phyloP scores from a whole-genome alignment of 2,113 vertebrate genomes.

The Nymphicus hollandicus region DNA sequence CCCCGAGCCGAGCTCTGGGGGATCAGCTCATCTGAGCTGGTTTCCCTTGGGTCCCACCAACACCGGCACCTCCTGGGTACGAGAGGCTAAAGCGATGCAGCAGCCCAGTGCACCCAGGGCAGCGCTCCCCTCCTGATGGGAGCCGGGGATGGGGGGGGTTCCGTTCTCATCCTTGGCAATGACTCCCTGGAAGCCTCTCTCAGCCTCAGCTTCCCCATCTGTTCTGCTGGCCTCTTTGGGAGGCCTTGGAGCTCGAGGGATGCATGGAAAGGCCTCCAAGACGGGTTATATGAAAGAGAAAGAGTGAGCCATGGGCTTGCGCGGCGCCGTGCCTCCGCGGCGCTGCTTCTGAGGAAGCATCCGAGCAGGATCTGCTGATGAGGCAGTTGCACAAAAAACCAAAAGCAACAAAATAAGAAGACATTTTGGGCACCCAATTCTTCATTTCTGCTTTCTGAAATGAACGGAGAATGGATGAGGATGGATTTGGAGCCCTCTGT shows the following conservation, averaged over 20 bases:
- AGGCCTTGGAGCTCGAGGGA: background rate
- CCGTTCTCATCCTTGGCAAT: background rate
- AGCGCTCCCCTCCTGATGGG: background rate
- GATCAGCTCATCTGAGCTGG: fast-evolving
- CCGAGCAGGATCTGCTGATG: background rate
- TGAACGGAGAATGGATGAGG: background rate
- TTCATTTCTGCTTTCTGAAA: background rate
- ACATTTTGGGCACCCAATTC: fast-evolving
- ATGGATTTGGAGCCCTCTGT: background rate
- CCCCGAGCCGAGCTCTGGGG: background rate
- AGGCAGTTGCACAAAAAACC: background rate
- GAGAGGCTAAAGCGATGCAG: background rate
- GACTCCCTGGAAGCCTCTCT: background rate
- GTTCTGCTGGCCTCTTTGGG: background rate
- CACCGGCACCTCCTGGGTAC: background rate
- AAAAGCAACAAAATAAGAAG: background rate
- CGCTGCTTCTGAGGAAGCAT: background rate
- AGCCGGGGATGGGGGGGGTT: background rate
- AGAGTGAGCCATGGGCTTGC: fast-evolving
- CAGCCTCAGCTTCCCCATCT: background rate
- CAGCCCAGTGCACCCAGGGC: background rate
- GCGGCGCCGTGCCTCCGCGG: background rate
- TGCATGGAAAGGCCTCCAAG: background rate
- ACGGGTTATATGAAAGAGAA: background rate
- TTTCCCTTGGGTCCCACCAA: background rate